A percentile compares a stretch with the other conserved stretches of the same genome.
Evolutionary conservation across 2,113 vertebrate species (phyloP).

Genomic region (Morone saxatilis): DNA sequence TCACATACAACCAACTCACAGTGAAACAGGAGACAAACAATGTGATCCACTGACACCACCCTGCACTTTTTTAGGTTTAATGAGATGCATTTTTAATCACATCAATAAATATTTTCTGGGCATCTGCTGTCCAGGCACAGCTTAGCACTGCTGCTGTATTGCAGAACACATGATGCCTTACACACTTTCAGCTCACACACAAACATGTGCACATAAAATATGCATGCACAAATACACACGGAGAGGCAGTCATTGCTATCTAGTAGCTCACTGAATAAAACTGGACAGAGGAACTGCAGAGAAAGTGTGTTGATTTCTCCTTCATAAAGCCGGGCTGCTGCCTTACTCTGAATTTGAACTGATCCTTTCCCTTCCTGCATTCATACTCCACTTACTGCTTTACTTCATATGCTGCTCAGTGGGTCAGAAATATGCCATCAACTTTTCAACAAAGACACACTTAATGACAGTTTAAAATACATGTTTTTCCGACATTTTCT

Average conservation of each 20-base stretch:
- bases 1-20: background rate
- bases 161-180: constrained; percentile 23
- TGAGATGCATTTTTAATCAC: constrained; percentile 65
- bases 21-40: background rate
- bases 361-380: constrained; percentile 13
- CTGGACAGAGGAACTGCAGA: constrained; percentile 30
- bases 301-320: constrained; percentile 10
- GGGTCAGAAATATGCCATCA: constrained; percentile 13
- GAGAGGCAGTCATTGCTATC: constrained; percentile 13
- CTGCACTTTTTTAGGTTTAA: constrained; percentile 51
- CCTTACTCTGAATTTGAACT: constrained; percentile 24
- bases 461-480: constrained; percentile 14
- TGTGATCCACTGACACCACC: constrained; percentile 26
- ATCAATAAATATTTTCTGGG: constrained; percentile 46
- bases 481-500: background rate
- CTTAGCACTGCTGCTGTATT: constrained; percentile 44
- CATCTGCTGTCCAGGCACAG: constrained; percentile 71
- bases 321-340: background rate
- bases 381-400: constrained; percentile 2
- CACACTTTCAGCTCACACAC: constrained; percentile 13
- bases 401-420: constrained; percentile 19
- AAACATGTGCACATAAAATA: constrained; percentile 38
- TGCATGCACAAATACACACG: constrained; percentile 25
- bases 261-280: constrained; percentile 9
- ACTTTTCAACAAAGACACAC: constrained; percentile 9